phyloP scores from a whole-genome alignment of 2,888 invertebrate species.

The Bugulina stolonifera region DNA sequence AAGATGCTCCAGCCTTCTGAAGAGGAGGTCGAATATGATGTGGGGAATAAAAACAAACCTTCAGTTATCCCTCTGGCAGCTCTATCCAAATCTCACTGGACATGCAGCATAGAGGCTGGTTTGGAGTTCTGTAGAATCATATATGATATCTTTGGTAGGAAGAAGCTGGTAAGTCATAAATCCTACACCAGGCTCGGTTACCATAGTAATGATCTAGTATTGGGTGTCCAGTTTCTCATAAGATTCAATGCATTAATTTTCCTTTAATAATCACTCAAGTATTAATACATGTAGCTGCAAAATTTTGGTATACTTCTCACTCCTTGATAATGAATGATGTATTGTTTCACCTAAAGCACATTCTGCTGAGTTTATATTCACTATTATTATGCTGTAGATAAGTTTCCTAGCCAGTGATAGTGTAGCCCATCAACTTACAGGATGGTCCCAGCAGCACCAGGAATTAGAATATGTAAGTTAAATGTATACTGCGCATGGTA shows the following conservation, averaged over 20 bases:
- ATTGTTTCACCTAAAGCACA: no score
- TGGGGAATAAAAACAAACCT: conserved; percentile 59
- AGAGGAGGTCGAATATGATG: conserved; percentile 76
- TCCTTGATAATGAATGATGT: no score
- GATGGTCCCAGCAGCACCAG: conserved; percentile 77
- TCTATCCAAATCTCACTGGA: conserved; percentile 90
- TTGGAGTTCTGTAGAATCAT: conserved; percentile 93
- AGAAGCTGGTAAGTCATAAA: conserved; percentile 45
- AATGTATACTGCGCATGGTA: no score
- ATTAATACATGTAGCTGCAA: no score
- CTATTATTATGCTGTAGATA: conserved; percentile 57
- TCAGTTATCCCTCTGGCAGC: conserved; percentile 68
- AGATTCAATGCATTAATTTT: no score
- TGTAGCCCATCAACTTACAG: conserved; percentile 76
- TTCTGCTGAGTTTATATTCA: no score
- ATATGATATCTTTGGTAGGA: conserved; percentile 88
- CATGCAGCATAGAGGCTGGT: conserved; percentile 87
- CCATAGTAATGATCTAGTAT: no score
- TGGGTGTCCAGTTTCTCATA: no score
- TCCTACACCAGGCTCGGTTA: no score
- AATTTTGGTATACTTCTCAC: no score
- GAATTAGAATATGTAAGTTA: conserved; percentile 77
- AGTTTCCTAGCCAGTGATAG: conserved; percentile 81
- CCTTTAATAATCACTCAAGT: no score
- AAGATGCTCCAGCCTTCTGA: conserved; percentile 81